Evolutionary conservation across 2,797 vertebrate genomes (phyloP).

Genomic region (Bovichtus diacanthus): DNA sequence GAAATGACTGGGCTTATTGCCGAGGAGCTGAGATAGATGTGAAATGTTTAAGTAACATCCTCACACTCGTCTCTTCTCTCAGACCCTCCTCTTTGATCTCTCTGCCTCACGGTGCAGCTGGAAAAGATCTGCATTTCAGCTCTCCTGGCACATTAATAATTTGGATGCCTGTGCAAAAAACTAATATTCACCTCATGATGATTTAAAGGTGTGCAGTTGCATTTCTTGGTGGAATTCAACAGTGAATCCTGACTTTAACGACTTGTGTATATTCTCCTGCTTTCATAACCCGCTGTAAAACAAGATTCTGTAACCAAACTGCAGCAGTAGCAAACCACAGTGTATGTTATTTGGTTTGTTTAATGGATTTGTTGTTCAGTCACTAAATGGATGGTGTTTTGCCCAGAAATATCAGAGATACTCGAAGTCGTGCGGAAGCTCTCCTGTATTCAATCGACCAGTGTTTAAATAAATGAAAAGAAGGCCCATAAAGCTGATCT

Average conservation of each 20-base stretch:
- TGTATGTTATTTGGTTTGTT: slow-evolving; percentile 5
- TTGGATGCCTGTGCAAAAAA: slow-evolving; percentile 6
- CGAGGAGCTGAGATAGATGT: slow-evolving; percentile 26
- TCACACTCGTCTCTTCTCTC: slow-evolving; percentile 20
- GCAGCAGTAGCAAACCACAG: background rate
- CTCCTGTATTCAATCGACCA: slow-evolving; percentile 5
- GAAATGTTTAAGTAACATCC: slow-evolving; percentile 43
- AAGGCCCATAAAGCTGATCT: slow-evolving; percentile 9
- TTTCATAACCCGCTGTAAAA: background rate
- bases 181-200: background rate
- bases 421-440: slow-evolving; percentile 10
- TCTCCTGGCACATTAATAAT: slow-evolving; percentile 30
- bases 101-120: slow-evolving; percentile 12
- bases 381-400: background rate
- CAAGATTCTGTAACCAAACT: background rate
- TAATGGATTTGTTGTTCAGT: slow-evolving; percentile 29
- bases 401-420: background rate
- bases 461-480: slow-evolving; percentile 39
- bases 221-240: slow-evolving; percentile 9
- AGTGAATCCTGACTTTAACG: slow-evolving; percentile 13
- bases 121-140: slow-evolving; percentile 41
- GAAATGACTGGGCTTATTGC: slow-evolving; percentile 21
- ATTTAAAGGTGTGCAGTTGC: slow-evolving; percentile 3
- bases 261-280: background rate
- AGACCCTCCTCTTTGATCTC: slow-evolving; percentile 48